Evolutionary conservation across 2,113 vertebrate genomes (phyloP).

Genomic region (Saguinus imperator): DNA sequence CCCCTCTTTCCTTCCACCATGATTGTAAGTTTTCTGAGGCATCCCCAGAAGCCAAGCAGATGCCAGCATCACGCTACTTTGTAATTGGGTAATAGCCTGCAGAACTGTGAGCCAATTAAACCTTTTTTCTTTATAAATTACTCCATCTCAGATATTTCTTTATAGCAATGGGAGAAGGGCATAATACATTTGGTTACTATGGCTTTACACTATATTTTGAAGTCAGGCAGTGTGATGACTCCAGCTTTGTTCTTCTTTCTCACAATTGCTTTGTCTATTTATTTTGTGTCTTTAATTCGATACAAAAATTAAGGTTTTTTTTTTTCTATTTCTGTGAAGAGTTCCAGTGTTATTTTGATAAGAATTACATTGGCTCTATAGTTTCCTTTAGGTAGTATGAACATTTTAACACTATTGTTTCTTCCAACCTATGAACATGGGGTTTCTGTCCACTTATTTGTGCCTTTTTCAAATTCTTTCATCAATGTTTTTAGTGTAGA

Average conservation of each 20-base stretch:
- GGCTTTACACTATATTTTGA: not conserved
- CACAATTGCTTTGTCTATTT: not conserved
- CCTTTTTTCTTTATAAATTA: no score
- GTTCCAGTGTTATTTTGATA: not conserved
- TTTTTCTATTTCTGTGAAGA: not conserved
- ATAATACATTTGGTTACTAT: not conserved
- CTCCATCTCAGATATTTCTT: not conserved
- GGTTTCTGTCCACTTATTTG: not conserved
- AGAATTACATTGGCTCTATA: not conserved
- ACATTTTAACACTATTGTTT: not conserved
- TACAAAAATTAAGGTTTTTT: not conserved
- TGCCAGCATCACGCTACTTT: no score
- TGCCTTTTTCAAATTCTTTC: not conserved
- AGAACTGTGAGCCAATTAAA: no score
- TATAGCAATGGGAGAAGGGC: not conserved
- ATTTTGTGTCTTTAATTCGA: not conserved
- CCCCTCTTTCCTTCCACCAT: no score
- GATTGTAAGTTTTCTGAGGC: no score
- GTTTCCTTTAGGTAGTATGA: not conserved
- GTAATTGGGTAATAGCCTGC: no score
- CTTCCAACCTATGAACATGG: not conserved
- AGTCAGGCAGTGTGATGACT: not conserved
- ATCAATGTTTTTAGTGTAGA: not conserved
- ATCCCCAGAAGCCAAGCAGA: no score
- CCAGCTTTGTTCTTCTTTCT: not conserved